These are phyloP conservation scores for Tenthredo notha DNA, from an alignment of 2,888 invertebrate genomes.

Conservation along the genomic window DNA sequence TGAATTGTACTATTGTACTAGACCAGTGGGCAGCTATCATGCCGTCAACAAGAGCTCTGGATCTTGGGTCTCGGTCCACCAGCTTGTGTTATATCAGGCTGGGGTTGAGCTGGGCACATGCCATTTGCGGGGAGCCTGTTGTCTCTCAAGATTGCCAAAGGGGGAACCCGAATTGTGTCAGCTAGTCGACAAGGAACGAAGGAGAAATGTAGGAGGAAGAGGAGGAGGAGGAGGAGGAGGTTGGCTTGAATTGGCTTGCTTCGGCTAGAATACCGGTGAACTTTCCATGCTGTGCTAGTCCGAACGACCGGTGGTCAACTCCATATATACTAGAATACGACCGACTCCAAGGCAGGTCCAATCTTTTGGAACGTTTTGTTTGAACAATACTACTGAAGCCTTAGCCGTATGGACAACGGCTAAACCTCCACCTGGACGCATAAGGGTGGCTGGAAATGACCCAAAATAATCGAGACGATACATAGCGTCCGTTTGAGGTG, in stretches of 20 bases:
- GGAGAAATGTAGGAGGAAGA: neutral
- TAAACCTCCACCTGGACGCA: neutral
- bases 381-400: neutral
- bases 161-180: constrained; percentile 31
- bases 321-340: neutral
- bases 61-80: constrained; percentile 26
- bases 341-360: neutral
- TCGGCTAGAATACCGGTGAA: constrained; percentile 10
- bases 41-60: neutral
- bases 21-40: neutral
- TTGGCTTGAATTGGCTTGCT: neutral
- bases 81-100: neutral
- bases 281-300: neutral
- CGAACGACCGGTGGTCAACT: neutral
- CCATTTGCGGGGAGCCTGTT: constrained; percentile 31
- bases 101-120: neutral
- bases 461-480: neutral
- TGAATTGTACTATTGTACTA: neutral
- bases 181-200: neutral
- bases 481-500: neutral
- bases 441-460: neutral
- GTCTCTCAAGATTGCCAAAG: constrained; percentile 34
- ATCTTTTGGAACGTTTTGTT: neutral
- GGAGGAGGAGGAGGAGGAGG: neutral
- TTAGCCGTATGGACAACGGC: too few relatives aligned